Conservation (phyloP, 2,797 vertebrate genomes). For the Tokudaia tokunoshimensis region DNA sequence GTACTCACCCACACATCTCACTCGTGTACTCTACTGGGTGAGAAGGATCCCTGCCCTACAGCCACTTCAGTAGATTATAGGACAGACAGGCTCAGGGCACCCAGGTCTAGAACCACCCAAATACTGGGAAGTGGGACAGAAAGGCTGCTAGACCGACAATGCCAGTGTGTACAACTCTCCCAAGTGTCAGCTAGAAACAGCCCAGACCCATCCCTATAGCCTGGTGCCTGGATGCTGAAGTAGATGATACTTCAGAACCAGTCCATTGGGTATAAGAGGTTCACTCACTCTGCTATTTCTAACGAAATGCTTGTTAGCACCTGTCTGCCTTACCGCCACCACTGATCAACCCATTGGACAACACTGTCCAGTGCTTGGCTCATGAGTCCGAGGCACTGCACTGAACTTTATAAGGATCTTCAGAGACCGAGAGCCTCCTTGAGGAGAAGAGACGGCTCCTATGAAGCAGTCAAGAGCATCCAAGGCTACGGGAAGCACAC, state of each 20-base stretch:
- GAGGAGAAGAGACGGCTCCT: not conserved
- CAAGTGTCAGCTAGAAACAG: not conserved
- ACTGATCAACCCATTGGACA: not conserved
- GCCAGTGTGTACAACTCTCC: too few species aligned
- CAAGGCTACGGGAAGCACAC: not conserved
- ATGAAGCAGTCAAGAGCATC: not conserved
- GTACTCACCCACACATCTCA: not conserved
- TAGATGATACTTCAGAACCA: not conserved
- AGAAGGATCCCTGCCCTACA: not conserved
- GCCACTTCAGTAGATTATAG: not conserved
- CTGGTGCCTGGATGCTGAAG: not conserved
- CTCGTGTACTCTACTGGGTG: not conserved
- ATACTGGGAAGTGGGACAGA: not conserved
- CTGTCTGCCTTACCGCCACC: not conserved
- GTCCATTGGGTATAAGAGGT: not conserved
- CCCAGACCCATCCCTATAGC: not conserved
- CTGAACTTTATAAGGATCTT: fast-evolving
- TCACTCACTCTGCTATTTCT: not conserved
- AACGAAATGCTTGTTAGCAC: not conserved
- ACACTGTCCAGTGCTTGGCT: not conserved
- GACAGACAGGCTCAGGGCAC: not conserved
- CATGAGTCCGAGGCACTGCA: fast-evolving
- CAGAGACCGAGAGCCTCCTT: not conserved
- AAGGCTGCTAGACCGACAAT: not conserved
- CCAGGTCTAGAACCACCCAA: not conserved